Base-by-base conservation (phyloP, 2,797 vertebrate species). In the Thaleichthys pacificus region DNA sequence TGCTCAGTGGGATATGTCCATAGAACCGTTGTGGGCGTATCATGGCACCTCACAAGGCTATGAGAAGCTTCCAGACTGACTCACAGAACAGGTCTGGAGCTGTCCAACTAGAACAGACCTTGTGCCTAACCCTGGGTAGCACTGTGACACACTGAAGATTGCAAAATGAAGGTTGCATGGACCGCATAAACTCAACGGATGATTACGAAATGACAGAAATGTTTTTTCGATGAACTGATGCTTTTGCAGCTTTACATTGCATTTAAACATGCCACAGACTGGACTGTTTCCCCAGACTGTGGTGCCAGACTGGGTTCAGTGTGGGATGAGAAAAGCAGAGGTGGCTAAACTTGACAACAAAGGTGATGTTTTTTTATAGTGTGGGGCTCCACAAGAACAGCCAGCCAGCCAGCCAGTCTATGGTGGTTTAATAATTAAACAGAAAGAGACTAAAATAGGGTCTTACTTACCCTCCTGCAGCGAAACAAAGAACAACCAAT, bases 351-450 rank as follows among this genome's bases (percentile, higher is more conserved):
- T 19, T 4, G 9, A 42, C 38, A 11, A 3, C 38, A 12, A 8
- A 56, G 51, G 51, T 56, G 51, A 56, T 56, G 15, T 15, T 11
- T 84, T 66, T 73, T 72, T 15, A 57, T 57, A 38, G 57, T 26
- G 12, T 56, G 35, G 35, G 6, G 22, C 15, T 38, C 67, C 14
- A 17, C 65, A 17, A 11, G 47, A 42, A 51, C 3, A 66, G 65
- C 42, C 24, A 68, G 65, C 42, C 24, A 68, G 65, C 42, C 24
- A 65, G 54, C 17, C 22, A 67, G 70, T 75, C 72, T 80, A 26
- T 72, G 68, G 11, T 63, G 61, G 68, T 81, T 88, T 68, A 81
- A 87, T 87, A 78, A 83, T 88, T 85, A 76, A 87, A 47, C 3
- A 11, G 62, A 54, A 65, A 30, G 77, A 66, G 72, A 78, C 51